Base-by-base conservation (phyloP, 1,140 invertebrate genomes). In the Heliconius hewitsoni region DNA sequence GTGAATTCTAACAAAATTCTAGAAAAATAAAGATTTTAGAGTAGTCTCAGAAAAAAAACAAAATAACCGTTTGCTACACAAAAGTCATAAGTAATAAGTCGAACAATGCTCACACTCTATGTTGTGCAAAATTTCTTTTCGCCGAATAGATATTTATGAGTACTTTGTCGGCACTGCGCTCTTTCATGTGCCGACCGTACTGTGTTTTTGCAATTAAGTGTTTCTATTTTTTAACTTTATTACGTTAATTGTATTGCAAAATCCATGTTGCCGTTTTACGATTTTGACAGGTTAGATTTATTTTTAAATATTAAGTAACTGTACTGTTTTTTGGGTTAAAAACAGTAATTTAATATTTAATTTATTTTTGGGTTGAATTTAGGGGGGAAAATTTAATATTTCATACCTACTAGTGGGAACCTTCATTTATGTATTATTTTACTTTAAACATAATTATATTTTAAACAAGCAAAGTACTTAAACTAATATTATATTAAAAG, bases 111-210 rank as follows among this genome's bases (percentile, higher is more conserved):
- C 73, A 75, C 76, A 79, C 83, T 80, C 78, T 50, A 73, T 73
- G 77, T 91, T 92, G 91, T 87, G 91, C 90, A 91, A 92, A 91
- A 92, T 91, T 90, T 92, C 91, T 92, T 90, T 91, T 91, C 91
- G 82, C 79, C 86, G 90, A 91, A 92, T 85, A 85, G 86, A 84
- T 82, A 82, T 91, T 91, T 91, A 90, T 76, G 86, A 85, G 73
- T 23, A 71, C 85, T 86, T 90, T 92, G 78, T 80, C 83, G 83
- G 82, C 80, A 77, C 77, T 80, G 13, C 71, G 55, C 66, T 77
- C 81, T 83, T 87, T 82, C 77, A 81, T 73, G 82, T 78, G 50
- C 76, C 76, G 80, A 73, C 80, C 30, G 76, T 27, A 52, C 42
- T 18, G 75, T 74, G 78, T 81, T 80, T 82, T 83, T 74, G 79